A percentile compares a stretch with the other conserved stretches of the same genome.
phyloP scores from a whole-genome alignment of 2,888 invertebrate genomes.

The Microctonus aethiopoides region DNA sequence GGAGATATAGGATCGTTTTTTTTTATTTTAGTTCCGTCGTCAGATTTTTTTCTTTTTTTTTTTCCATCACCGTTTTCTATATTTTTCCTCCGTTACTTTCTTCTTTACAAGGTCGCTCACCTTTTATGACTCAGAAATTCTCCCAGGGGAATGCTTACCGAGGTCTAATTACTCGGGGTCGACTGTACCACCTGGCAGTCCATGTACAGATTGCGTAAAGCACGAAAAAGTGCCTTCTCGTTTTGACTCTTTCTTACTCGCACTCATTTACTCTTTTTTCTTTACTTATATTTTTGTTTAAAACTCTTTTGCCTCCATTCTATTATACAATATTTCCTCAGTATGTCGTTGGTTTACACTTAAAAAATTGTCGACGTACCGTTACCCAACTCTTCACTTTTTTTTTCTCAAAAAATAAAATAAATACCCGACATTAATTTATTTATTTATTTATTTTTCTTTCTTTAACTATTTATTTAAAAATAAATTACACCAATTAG shows the following conservation, averaged over 20 bases:
- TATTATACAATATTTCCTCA: slow-evolving; percentile 5
- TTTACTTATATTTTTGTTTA: neutral
- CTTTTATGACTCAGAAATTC: slow-evolving; percentile 28
- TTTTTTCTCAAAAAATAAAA: neutral
- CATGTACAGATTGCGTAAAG: slow-evolving; percentile 33
- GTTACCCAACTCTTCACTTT: neutral
- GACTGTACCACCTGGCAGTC: slow-evolving; percentile 32
- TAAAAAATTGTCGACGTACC: slow-evolving; percentile 7
- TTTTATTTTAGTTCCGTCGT: neutral
- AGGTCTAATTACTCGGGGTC: slow-evolving; percentile 36
- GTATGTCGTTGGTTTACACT: slow-evolving; percentile 18
- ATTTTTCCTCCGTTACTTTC: slow-evolving; percentile 4
- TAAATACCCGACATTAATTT: neutral
- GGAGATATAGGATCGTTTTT: slow-evolving; percentile 2
- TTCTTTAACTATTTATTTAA: neutral
- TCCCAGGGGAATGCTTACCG: slow-evolving; percentile 26
- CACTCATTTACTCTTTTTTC: slow-evolving; percentile 13
- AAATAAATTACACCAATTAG: neutral
- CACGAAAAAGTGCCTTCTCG: slow-evolving; percentile 25
- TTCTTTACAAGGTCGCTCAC: slow-evolving; percentile 20
- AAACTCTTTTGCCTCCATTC: neutral
- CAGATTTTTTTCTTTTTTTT: neutral
- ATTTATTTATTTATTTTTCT: neutral
- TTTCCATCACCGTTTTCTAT: slow-evolving; percentile 4
- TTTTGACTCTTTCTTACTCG: slow-evolving; percentile 9